A percentile compares a stretch with the other conserved stretches of the same genome.
phyloP scores from a whole-genome alignment of 2,113 vertebrate genomes.

The Machaerirhynchus nigripectus region DNA sequence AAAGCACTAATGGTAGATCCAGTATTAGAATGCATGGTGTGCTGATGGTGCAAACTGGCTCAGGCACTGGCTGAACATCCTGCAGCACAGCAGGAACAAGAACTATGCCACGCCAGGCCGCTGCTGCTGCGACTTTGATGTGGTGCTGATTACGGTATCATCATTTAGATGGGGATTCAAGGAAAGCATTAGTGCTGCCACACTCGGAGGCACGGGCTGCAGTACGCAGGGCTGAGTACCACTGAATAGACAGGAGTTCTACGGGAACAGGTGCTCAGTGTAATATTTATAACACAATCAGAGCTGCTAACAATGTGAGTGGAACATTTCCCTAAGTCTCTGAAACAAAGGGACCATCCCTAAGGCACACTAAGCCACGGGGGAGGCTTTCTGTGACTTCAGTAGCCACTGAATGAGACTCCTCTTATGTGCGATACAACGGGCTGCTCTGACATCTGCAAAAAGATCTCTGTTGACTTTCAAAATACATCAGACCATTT shows the following conservation, averaged over 20 bases:
- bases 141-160: neutral
- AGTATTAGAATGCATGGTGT: neutral
- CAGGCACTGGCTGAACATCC: neutral
- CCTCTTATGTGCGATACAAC: fast-evolving
- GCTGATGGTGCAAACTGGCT: neutral
- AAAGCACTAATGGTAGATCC: neutral
- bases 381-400: neutral
- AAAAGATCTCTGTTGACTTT: neutral
- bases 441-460: neutral
- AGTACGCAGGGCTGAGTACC: neutral
- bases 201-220: neutral
- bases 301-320: neutral
- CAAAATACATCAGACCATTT: neutral
- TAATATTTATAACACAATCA: neutral
- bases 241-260: neutral
- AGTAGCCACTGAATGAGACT: neutral
- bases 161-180: neutral
- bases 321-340: neutral
- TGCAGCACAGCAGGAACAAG: neutral
- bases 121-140: neutral
- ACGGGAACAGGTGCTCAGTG: neutral
- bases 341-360: neutral
- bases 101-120: neutral
- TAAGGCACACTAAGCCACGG: neutral
- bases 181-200: neutral